Conservation (phyloP, 2,888 invertebrate species). For the Periphyllus acericola region DNA sequence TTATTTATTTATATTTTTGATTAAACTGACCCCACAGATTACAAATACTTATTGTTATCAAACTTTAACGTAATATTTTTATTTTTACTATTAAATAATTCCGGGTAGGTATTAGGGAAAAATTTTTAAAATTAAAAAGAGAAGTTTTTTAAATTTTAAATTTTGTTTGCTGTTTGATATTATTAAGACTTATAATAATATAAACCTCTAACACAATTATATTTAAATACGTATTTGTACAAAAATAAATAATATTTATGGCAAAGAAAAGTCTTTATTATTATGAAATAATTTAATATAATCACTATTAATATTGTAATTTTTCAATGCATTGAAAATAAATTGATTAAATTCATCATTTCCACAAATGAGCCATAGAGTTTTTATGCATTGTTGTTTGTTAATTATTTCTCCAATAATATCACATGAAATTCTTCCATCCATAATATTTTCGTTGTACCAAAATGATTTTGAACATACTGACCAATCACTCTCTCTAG, state of each 20-base stretch:
- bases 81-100: no score
- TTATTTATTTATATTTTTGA: no score
- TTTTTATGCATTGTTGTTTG: not conserved
- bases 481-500: slow-evolving; percentile 49
- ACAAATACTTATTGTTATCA: no score
- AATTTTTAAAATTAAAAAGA: no score
- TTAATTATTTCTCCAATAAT: not conserved
- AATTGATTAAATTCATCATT: slow-evolving; percentile 19
- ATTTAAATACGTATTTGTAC: no score
- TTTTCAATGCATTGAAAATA: not conserved
- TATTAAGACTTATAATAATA: no score
- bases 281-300: slow-evolving; percentile 37
- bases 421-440: slow-evolving; percentile 27
- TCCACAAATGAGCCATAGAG: slow-evolving; percentile 51
- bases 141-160: no score
- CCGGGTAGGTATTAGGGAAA: no score
- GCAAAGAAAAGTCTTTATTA: not conserved
- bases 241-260: not conserved
- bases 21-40: no score
- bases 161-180: no score
- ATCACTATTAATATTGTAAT: not conserved
- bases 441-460: slow-evolving; percentile 20
- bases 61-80: no score
- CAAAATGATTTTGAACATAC: slow-evolving; percentile 32
- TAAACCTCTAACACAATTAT: no score